Evolutionary conservation across 2,888 invertebrate genomes (phyloP).

Genomic region (Dyspetes luteomarginatus): DNA sequence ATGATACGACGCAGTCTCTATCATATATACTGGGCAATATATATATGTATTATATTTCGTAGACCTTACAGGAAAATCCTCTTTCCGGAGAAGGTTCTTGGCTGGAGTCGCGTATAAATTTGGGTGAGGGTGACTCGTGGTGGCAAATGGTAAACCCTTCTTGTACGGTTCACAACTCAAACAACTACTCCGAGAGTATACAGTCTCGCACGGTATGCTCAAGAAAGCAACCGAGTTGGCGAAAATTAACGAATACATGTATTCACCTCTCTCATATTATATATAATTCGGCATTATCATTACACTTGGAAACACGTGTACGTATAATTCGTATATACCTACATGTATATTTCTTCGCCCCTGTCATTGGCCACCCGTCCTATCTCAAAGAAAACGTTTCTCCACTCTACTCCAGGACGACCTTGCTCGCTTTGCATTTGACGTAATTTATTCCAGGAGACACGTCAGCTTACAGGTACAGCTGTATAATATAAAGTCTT

Average conservation of each 20-base stretch:
- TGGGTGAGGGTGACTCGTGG: slow-evolving; percentile 6
- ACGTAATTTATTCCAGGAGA: no score
- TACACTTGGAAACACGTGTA: not conserved
- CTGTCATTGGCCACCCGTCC: slow-evolving; percentile 23
- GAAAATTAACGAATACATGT: slow-evolving; percentile 4
- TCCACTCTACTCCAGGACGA: no score
- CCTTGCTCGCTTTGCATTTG: no score
- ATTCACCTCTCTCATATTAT: not conserved
- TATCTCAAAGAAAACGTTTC: slow-evolving; percentile 28
- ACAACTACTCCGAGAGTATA: not conserved
- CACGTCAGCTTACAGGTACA: no score
- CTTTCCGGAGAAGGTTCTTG: slow-evolving; percentile 4
- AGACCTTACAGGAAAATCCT: slow-evolving; percentile 45
- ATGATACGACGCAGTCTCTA: slow-evolving; percentile 12
- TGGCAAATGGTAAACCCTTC: slow-evolving; percentile 27
- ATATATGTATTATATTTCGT: not conserved
- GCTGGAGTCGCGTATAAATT: slow-evolving; percentile 41
- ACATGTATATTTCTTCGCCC: not conserved
- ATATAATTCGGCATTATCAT: not conserved
- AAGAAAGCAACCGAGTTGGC: not conserved
- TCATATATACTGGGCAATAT: no score
- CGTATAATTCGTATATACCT: not conserved
- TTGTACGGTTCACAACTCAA: slow-evolving; percentile 25
- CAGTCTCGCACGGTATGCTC: not conserved
- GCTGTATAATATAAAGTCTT: not conserved